Conservation (phyloP, 2,888 invertebrate genomes). For the Phymatocera aterrima region DNA sequence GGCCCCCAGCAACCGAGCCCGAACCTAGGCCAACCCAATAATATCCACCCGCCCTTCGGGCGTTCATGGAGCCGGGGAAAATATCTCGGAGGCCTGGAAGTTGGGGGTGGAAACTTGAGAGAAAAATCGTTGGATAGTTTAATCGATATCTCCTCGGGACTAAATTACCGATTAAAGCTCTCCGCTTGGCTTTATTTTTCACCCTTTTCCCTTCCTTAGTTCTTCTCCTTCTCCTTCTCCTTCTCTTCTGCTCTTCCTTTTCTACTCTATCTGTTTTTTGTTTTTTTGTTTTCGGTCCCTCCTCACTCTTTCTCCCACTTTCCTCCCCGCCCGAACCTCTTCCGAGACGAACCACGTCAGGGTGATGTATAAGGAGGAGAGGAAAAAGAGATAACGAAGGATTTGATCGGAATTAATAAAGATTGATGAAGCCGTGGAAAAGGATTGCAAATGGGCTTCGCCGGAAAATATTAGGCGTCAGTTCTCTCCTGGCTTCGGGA, state of each 20-base stretch:
- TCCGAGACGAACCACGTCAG: constrained; percentile 1
- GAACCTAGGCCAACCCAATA: constrained; percentile 44
- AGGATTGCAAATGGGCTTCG: constrained; percentile 13
- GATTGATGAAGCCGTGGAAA: constrained; percentile 18
- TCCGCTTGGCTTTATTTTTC: constrained; percentile 3
- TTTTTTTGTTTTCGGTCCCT: not conserved
- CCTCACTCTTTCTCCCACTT: not conserved
- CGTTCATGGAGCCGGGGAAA: constrained; percentile 23
- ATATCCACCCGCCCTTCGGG: constrained; percentile 40
- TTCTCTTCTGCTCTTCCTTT: not conserved
- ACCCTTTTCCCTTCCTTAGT: not conserved
- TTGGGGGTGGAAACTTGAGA: not conserved
- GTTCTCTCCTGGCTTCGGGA: not conserved
- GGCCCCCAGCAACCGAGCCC: constrained; percentile 24
- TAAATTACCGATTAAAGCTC: constrained; percentile 9
- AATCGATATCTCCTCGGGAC: constrained; percentile 22
- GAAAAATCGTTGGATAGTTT: not conserved
- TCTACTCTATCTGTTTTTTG: not conserved
- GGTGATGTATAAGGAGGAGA: not conserved
- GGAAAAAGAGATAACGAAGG: constrained; percentile 3
- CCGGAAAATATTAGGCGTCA: not conserved
- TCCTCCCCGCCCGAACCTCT: not conserved
- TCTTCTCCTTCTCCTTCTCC: not conserved
- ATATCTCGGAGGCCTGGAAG: not conserved
- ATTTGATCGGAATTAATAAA: constrained; percentile 35